Conservation (phyloP, 2,113 vertebrate genomes). For the Trogon melanurus region DNA sequence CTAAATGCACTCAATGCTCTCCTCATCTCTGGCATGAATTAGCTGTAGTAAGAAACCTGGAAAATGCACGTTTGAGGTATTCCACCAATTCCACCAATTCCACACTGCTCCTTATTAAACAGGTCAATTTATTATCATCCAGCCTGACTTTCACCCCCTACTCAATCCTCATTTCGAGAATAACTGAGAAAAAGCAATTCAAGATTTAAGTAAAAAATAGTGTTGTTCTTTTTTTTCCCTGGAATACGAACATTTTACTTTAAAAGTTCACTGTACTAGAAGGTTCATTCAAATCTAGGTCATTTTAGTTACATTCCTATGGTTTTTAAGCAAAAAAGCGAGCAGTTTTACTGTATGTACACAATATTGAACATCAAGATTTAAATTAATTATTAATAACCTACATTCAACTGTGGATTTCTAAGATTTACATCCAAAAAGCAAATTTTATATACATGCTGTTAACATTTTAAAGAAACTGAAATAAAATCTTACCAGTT, state of each 20-base stretch:
- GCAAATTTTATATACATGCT: conserved; percentile 71
- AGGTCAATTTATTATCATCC: background rate
- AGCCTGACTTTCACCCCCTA: background rate
- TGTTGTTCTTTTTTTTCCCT: background rate
- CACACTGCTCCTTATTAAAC: background rate
- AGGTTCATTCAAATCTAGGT: background rate
- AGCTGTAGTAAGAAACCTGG: background rate
- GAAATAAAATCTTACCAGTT: conserved; percentile 33
- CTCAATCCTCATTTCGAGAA: background rate
- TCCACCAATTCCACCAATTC: background rate
- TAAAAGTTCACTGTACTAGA: background rate
- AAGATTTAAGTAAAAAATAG: background rate
- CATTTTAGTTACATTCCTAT: conserved; percentile 36
- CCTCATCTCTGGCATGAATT: background rate
- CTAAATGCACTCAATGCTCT: background rate
- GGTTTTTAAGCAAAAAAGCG: conserved; percentile 15
- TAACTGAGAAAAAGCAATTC: background rate
- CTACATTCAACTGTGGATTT: conserved; percentile 59
- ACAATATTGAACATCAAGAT: conserved; percentile 21
- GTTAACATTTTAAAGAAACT: conserved; percentile 25
- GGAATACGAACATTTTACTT: background rate
- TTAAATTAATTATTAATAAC: conserved; percentile 74
- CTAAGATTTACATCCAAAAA: conserved; percentile 74
- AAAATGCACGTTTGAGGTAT: background rate
- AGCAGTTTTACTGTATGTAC: conserved; percentile 24